Conservation (phyloP, 2,888 invertebrate species). For the Morinoia aosen region DNA sequence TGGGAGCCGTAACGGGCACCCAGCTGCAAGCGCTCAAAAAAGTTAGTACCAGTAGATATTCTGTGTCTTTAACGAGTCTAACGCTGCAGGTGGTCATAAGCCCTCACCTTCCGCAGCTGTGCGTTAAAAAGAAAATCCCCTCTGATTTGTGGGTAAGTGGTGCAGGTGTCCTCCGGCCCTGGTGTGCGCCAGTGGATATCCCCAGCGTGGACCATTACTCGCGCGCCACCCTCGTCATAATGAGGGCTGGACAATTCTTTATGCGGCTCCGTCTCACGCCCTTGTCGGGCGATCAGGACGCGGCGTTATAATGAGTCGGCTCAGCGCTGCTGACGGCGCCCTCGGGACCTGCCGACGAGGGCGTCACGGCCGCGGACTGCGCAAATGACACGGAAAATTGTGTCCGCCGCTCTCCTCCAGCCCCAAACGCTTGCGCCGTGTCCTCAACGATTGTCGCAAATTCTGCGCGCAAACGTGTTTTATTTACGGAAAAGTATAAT, state of each 20-base stretch:
- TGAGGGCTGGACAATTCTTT: neutral
- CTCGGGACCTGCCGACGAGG: neutral
- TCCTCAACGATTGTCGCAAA: too few relatives aligned
- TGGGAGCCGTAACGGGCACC: too few relatives aligned
- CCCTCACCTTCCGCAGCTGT: too few relatives aligned
- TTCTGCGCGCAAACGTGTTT: neutral
- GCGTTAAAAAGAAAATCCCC: too few relatives aligned
- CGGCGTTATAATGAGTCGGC: neutral
- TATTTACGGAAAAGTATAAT: neutral
- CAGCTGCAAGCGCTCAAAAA: too few relatives aligned
- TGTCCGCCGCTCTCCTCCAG: neutral
- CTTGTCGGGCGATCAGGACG: neutral
- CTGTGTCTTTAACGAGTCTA: neutral
- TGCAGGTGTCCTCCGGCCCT: neutral
- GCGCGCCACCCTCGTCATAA: neutral
- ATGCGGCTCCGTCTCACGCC: neutral
- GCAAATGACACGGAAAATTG: constrained; percentile 34
- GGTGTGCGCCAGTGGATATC: neutral
- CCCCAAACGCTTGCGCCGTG: too few relatives aligned
- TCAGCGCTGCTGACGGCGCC: constrained; percentile 1
- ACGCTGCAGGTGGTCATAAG: neutral
- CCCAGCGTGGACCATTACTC: neutral
- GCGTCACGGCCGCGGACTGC: neutral
- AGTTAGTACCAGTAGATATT: neutral
- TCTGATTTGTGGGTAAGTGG: too few relatives aligned